phyloP scores from a whole-genome alignment of 2,797 vertebrate genomes.

The Smutsia temminckii region DNA sequence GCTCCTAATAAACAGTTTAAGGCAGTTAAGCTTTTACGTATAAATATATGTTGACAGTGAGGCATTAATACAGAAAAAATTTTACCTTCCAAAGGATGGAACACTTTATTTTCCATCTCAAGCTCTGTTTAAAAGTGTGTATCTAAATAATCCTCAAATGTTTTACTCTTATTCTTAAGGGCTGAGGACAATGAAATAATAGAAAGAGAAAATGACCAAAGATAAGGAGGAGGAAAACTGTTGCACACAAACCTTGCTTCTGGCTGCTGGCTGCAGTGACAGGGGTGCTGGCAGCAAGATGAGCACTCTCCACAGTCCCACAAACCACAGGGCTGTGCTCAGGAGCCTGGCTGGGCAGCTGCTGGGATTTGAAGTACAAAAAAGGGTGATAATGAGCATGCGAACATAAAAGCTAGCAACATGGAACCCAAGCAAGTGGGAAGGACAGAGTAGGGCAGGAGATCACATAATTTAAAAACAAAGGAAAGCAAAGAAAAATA shows the following conservation, averaged over 20 bases:
- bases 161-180: neutral
- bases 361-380: conserved; percentile 95
- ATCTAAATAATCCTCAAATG: neutral
- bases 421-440: conserved; percentile 80
- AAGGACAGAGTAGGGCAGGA: neutral
- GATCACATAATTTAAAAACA: conserved; percentile 42
- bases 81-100: conserved; percentile 13
- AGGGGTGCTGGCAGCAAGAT: conserved; percentile 81
- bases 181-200: conserved; percentile 23
- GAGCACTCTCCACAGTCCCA: conserved; percentile 86
- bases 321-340: conserved; percentile 86
- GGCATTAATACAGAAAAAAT: neutral
- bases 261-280: conserved; percentile 82
- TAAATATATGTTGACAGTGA: neutral
- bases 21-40: neutral
- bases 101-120: neutral
- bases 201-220: conserved; percentile 38
- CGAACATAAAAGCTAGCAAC: conserved; percentile 88
- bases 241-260: conserved; percentile 90
- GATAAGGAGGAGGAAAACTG: conserved; percentile 69
- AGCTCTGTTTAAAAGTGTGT: conserved; percentile 6
- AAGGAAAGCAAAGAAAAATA: conserved; percentile 71
- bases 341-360: conserved; percentile 90
- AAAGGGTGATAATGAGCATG: conserved; percentile 94
- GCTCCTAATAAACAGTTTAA: neutral